Base-by-base conservation (phyloP, 1,140 invertebrate genomes). In the Drosophila pachea region DNA sequence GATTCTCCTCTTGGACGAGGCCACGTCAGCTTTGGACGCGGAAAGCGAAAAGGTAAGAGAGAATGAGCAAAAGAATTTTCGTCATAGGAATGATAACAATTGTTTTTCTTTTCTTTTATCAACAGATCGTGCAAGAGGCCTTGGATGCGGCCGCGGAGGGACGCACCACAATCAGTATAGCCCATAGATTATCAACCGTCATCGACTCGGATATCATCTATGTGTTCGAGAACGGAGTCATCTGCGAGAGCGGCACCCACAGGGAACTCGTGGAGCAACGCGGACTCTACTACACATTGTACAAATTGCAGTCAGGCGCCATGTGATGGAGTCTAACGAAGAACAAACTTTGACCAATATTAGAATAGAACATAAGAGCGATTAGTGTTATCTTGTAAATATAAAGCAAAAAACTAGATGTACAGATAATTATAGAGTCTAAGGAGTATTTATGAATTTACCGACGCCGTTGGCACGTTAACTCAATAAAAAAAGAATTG, bases 11-110 rank as follows among this genome's bases (percentile, higher is more conserved):
- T 89, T 97, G 1, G 96, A 97, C 86, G 96, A 98, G 89, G 96
- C 96, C 0, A 97, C 96, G 0, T 97, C 95, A 3, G 96, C 96
- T 2, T 89, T 97, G n/a, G 94, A 97, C 89, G 94, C 94, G 1
- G 94, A 96, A 88, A 94, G 93, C 86, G 94, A 95, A 90, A 93
- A 92, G 90, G 92, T 93, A 60, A 29, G 45, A 40, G 5, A 4
- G 0, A 9, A 8, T 11, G 0, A 5, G 0, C 36, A 9, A 38
- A 43, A 43, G 14, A 43, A 2, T 2, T 6, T 12, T 12, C 12
- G 22, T 22, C 22, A 22, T 22, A 22, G 22, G 22, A 3, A 22
- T 22, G 22, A 22, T 22, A 22, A 22, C 22, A 22, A 12, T 4
- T 2, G 4, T 0, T 0, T 11, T n/a, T 8, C 0, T 5, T n/a